Evolutionary conservation across 2,797 vertebrate genomes (phyloP), one percentile per base, ranked within the genome.

Genomic region (Rhinophrynus dorsalis): DNA sequence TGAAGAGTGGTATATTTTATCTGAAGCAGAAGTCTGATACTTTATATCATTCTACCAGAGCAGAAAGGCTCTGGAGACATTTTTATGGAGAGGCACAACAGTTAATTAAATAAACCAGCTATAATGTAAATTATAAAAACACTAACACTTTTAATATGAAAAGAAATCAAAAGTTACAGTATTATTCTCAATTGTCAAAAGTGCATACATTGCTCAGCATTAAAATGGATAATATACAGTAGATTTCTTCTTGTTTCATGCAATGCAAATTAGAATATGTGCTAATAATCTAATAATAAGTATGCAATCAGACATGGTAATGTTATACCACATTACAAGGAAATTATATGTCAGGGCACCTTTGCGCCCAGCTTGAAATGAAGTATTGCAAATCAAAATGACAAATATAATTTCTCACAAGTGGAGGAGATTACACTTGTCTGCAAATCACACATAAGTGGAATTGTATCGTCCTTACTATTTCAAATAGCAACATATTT

Each of bases 321-420:
- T 55, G 48, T 45, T 70, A 55, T 45, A 55, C 48, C 40, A 37
- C 50, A 47, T 62, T 45, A 44, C 12, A 62, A 32, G 67, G 27
- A 70, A 70, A 70, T 70, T 70, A 62, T 55, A 62, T 55, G 27
- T 61, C 57, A 61, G 45, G n/a, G 47, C 58, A 62, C 32, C 37
- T 58, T 59, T 68, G 32, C 17, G 24, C 66, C 26, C 66, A 59
- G 47, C 51, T 64, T 71, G 68, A 64, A 48, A 37, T 64, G 23
- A 63, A 29, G 9, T 33, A 42, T 47, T 23, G 40, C 23, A 56
- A 20, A 48, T 56, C 30, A 63, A 59, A 42, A 71, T 71, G 59
- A 64, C 42, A 71, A 56, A 63, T 32, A 18, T 37, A 44, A 20
- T 54, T 33, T 23, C 29, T 29, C 20, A 17, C 37, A 33, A 37